Percentiles rank a stretch among this genome's conserved stretches.
These are phyloP conservation scores for Callocephalon fimbriatum DNA, from an alignment of 2,113 vertebrate species.

Conservation along the genomic window DNA sequence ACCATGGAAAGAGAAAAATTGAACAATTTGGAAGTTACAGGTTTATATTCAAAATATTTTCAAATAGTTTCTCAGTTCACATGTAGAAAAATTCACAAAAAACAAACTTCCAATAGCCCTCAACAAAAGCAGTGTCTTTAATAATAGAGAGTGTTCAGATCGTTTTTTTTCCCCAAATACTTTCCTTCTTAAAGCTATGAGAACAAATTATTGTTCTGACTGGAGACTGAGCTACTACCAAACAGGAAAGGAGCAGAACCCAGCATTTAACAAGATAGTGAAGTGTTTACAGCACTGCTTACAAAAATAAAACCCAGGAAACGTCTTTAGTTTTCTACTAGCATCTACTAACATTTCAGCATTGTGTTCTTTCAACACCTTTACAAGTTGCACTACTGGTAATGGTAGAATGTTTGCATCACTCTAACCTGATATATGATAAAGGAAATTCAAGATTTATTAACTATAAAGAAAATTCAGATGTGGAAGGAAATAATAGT, in stretches of 20 bases:
- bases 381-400: neutral
- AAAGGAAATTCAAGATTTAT: neutral
- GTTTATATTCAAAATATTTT: neutral
- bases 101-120: neutral
- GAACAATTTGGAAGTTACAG: neutral
- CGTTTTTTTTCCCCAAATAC: neutral
- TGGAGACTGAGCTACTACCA: neutral
- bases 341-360: neutral
- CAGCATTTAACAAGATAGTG: neutral
- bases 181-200: neutral
- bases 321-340: neutral
- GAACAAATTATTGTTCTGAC: neutral
- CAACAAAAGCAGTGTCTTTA: neutral
- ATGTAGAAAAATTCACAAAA: neutral
- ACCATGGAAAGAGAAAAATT: rapidly evolving
- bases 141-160: neutral
- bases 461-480: neutral
- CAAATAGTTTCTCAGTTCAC: neutral
- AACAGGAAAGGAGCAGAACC: neutral
- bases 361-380: neutral
- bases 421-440: neutral
- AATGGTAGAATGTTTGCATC: neutral
- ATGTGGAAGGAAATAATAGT: neutral
- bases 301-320: neutral
- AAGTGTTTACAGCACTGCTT: neutral